Evolutionary conservation across 2,797 vertebrate species (phyloP), one percentile per base, ranked within the genome.

Genomic region (Tiaroga cobitis): DNA sequence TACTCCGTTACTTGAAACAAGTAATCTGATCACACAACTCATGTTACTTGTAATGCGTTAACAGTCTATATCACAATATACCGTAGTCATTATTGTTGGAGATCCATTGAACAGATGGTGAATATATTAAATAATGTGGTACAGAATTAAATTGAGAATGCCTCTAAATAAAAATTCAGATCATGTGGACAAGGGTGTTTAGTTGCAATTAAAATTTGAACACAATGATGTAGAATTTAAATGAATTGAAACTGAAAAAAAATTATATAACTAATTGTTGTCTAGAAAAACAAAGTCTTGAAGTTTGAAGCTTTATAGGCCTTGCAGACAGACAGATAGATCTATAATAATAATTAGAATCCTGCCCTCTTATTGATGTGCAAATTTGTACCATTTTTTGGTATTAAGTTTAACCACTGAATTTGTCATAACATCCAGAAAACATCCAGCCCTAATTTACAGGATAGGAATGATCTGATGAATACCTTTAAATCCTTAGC

Each of bases 401-500:
- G 34, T 16, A n/a, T 15, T 15, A 76, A 54, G 32, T 37, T 69
- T 39, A 68, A 68, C 67, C 32, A 19, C 4, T 21, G 8, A 24
- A 37, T 68, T 43, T 65, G n/a, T 29, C 76, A 65, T 79, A 15
- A 5, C 3, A 2, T 8, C 1, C 34, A 39, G 8, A 65, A 65
- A 15, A 5, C 3, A 2, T 8, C 1, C 34, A 39, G 8, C 24
- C 37, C 37, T 80, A 29, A 67, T 80, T 49, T 67, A 43, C 11
- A 67, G 41, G 39, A 65, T 11, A 24, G 24, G 8, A 43, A 63
- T 43, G 21, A 46, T 34, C 68, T 63, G 39, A 82, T 73, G 3
- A 29, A 32, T 72, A 32, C 68, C 43, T 82, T 72, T 24, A 73
- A 73, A 59, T 73, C 63, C 79, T 34, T 8, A 37, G 29, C 26